Percentiles rank a stretch among this genome's conserved stretches.
phyloP scores from a whole-genome alignment of 2,113 vertebrate genomes.

The Nicator chloris region DNA sequence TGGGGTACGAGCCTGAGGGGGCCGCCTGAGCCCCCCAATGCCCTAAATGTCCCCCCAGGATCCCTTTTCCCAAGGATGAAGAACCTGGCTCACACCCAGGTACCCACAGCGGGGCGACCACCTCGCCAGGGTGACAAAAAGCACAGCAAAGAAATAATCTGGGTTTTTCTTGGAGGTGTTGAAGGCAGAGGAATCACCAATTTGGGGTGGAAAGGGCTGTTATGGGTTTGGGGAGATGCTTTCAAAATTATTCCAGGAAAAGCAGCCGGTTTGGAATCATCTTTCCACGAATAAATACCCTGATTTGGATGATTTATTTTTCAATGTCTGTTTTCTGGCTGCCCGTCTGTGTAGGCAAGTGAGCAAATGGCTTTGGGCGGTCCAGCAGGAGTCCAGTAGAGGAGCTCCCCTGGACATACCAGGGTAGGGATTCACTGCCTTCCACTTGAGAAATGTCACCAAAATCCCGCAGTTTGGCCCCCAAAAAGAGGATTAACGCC shows the following conservation, averaged over 20 bases:
- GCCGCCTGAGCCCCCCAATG: rapidly evolving
- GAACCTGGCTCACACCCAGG: background rate
- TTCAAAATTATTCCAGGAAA: background rate
- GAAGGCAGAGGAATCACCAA: background rate
- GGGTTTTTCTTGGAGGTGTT: background rate
- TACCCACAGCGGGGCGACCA: rapidly evolving
- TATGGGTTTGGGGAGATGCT: background rate
- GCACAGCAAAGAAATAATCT: background rate
- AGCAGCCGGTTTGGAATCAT: background rate
- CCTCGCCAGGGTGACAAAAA: rapidly evolving
- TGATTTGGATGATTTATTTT: background rate
- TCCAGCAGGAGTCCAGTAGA: background rate
- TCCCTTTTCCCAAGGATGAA: background rate
- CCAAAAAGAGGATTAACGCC: background rate
- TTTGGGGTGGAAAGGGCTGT: background rate
- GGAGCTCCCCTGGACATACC: background rate
- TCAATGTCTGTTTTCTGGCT: background rate
- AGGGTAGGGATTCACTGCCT: background rate
- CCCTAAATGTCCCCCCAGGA: background rate
- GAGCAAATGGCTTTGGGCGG: rapidly evolving
- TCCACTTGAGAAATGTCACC: background rate
- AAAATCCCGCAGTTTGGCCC: background rate
- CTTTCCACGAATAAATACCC: background rate
- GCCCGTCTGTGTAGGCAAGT: rapidly evolving
- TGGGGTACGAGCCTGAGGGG: background rate